Evolutionary conservation across 35 echinoderm and acorn worm genomes (phyloP).

Genomic region (Acanthaster planci): DNA sequence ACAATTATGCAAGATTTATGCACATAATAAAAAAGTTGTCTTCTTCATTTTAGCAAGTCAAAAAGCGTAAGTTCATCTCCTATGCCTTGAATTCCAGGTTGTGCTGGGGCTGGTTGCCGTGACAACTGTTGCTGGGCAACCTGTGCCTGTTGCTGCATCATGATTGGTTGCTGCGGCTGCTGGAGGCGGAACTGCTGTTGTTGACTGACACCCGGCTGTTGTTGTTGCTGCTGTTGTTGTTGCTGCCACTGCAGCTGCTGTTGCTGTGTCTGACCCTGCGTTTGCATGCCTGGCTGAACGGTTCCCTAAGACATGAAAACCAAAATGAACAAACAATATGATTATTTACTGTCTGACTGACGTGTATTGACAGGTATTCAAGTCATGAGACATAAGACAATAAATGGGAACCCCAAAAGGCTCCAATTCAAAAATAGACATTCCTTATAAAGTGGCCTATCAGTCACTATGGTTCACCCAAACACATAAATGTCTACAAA

Average conservation of each 20-base stretch:
- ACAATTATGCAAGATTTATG: too few species aligned
- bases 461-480: too few species aligned
- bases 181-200: conserved; percentile 30
- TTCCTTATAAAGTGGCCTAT: too few species aligned
- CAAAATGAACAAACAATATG: neutral
- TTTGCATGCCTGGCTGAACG: neutral
- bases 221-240: conserved; percentile 32
- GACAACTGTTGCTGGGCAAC: neutral
- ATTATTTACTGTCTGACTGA: neutral
- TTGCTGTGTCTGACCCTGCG: conserved; percentile 26
- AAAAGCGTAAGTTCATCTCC: conserved; percentile 30
- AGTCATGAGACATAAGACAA: too few species aligned
- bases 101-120: neutral
- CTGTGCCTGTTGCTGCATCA: conserved; percentile 36
- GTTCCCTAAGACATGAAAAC: neutral
- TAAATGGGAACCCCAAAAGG: too few species aligned
- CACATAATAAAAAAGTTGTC: too few species aligned
- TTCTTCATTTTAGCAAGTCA: conserved; percentile 26
- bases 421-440: too few species aligned
- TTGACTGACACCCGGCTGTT: neutral
- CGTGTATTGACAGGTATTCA: too few species aligned
- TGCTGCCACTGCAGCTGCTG: conserved; percentile 19
- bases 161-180: conserved; percentile 22
- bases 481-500: too few species aligned
- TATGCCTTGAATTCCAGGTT: neutral